A percentile compares a stretch with the other conserved stretches of the same genome.
Evolutionary conservation across 2,797 vertebrate genomes (phyloP).

Genomic region (Rallus crepitans): DNA sequence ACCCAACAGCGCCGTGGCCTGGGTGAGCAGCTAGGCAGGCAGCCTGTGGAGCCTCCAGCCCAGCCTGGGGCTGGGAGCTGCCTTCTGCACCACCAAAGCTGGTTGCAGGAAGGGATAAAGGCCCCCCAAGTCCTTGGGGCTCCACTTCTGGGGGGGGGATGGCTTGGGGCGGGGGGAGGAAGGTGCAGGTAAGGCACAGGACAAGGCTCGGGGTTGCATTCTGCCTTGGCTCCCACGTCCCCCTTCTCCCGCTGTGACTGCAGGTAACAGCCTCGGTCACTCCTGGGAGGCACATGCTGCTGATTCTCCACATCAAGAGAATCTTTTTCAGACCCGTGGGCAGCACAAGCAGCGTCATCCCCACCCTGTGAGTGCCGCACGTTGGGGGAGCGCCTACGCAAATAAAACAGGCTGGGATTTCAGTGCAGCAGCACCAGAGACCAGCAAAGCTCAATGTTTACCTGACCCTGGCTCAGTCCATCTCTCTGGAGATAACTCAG

Average conservation of each 20-base stretch:
- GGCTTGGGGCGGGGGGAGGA: neutral
- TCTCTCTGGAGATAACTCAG: neutral
- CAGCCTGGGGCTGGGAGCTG: neutral
- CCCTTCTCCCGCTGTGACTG: neutral
- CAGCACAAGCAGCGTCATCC: neutral
- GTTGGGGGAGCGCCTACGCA: neutral
- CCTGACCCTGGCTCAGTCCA: neutral
- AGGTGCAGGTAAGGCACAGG: neutral
- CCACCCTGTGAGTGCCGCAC: accelerated
- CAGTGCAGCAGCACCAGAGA: neutral
- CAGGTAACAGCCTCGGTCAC: neutral
- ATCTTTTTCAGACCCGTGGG: neutral
- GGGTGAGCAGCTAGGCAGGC: accelerated
- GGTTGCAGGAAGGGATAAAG: neutral
- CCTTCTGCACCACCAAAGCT: neutral
- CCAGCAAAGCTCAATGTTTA: neutral
- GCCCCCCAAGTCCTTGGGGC: accelerated
- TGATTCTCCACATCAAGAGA: neutral
- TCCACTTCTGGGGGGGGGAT: neutral
- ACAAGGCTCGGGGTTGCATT: neutral
- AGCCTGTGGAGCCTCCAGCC: neutral
- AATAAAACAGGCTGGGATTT: neutral
- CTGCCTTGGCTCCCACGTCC: neutral
- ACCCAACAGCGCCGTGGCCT: accelerated
- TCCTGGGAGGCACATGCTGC: neutral